These are phyloP conservation scores for Drosophila mulleri DNA, from an alignment of 2,888 invertebrate species.

Conservation along the genomic window DNA sequence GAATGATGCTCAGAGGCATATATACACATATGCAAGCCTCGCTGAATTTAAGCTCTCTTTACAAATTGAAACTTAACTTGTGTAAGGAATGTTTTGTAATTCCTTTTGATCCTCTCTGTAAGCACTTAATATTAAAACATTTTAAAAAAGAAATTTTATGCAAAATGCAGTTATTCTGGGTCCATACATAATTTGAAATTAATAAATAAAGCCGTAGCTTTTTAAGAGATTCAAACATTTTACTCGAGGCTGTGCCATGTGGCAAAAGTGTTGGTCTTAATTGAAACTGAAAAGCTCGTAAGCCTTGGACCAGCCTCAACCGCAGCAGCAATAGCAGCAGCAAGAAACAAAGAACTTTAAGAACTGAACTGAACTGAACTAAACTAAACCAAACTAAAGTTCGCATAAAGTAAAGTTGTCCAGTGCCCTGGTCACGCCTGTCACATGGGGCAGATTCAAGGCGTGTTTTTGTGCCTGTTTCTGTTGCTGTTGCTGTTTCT, in stretches of 20 bases:
- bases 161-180: background rate
- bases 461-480: background rate
- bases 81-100: background rate
- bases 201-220: background rate
- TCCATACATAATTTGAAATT: background rate
- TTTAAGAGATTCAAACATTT: background rate
- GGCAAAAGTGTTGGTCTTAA: background rate
- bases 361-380: background rate
- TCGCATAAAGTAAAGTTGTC: slow-evolving; percentile 2
- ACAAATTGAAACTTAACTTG: background rate
- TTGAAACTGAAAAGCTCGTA: slow-evolving; percentile 11
- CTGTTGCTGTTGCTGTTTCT: background rate
- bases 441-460: slow-evolving; percentile 14
- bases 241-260: background rate
- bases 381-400: slow-evolving; percentile 9
- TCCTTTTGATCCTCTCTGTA: background rate
- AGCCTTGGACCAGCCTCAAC: background rate
- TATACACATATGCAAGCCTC: too few relatives aligned
- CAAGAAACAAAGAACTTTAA: slow-evolving; percentile 11
- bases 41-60: too few relatives aligned
- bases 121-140: background rate
- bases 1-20: too few relatives aligned
- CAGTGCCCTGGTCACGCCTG: slow-evolving; percentile 11
- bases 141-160: background rate
- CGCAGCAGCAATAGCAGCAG: slow-evolving; percentile 27